Percentiles rank a stretch among this genome's conserved stretches.
Conservation (phyloP, 1,140 invertebrate species). For the Agrypnia vestita region DNA sequence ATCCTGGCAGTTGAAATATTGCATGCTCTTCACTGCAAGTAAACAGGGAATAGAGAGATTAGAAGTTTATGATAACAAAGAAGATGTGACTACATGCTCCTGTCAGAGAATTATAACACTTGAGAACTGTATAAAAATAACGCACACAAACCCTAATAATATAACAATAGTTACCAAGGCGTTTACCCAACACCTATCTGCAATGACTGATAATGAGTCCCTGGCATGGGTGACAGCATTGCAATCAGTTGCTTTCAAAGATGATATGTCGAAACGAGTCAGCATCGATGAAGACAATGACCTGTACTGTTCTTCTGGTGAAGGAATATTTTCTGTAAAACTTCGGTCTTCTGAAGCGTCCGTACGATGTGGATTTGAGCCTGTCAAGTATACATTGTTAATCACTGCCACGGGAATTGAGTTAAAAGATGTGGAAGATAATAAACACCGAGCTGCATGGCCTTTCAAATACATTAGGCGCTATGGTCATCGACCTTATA, state of each 20-base stretch:
- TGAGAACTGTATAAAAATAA: constrained; percentile 90
- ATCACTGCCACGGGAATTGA: constrained; percentile 83
- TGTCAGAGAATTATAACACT: constrained; percentile 85
- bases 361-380: constrained; percentile 80
- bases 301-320: constrained; percentile 86
- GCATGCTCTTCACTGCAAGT: constrained; percentile 84
- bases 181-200: constrained; percentile 80
- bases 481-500: constrained; percentile 87
- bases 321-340: constrained; percentile 86
- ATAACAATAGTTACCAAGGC: constrained; percentile 83
- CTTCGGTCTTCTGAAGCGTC: constrained; percentile 86
- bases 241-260: constrained; percentile 88
- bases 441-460: constrained; percentile 84
- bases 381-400: constrained; percentile 81
- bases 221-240: constrained; percentile 84
- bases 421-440: constrained; percentile 78
- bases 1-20: constrained; percentile 85
- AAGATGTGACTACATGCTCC: constrained; percentile 76
- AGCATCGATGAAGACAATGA: constrained; percentile 90
- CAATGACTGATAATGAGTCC: constrained; percentile 81
- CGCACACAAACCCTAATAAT: constrained; percentile 75
- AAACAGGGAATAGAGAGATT: constrained; percentile 87
- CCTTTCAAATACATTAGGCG: constrained; percentile 88
- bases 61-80: constrained; percentile 87
- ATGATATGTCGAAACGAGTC: constrained; percentile 75